Conservation (phyloP, 2,888 invertebrate species). For the Chaetoderma sp. region DNA sequence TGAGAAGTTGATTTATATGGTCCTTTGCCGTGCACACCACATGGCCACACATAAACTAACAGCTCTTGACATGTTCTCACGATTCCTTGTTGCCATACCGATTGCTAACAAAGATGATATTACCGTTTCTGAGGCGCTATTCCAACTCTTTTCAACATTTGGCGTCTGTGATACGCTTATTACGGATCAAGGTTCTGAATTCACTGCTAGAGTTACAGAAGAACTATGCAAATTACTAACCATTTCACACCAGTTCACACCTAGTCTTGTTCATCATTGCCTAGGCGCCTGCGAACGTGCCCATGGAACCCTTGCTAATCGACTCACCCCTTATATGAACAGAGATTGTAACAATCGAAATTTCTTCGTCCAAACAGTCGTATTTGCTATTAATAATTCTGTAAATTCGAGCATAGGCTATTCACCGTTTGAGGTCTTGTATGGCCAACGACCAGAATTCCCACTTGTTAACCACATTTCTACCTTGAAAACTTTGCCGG, state of each 20-base stretch:
- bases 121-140: not conserved
- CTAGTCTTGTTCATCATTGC: conserved; percentile 1
- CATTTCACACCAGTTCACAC: too few relatives aligned
- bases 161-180: not conserved
- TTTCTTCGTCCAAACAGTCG: not conserved
- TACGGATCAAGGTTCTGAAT: conserved; percentile 6
- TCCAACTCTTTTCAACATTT: not conserved
- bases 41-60: not conserved
- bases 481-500: not conserved
- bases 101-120: not conserved
- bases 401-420: not conserved
- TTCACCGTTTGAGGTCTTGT: conserved; percentile 19
- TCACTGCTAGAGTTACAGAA: too few relatives aligned
- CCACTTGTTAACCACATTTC: not conserved
- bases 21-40: not conserved
- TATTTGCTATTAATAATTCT: conserved; percentile 1
- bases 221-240: too few relatives aligned
- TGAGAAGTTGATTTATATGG: not conserved
- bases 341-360: not conserved
- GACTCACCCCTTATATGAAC: not conserved
- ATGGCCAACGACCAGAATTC: not conserved
- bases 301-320: not conserved
- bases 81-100: not conserved
- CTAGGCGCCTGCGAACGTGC: not conserved
- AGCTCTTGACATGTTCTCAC: not conserved